Evolutionary conservation across 2,888 invertebrate genomes (phyloP).

Genomic region (Pristionchus japonicus): DNA sequence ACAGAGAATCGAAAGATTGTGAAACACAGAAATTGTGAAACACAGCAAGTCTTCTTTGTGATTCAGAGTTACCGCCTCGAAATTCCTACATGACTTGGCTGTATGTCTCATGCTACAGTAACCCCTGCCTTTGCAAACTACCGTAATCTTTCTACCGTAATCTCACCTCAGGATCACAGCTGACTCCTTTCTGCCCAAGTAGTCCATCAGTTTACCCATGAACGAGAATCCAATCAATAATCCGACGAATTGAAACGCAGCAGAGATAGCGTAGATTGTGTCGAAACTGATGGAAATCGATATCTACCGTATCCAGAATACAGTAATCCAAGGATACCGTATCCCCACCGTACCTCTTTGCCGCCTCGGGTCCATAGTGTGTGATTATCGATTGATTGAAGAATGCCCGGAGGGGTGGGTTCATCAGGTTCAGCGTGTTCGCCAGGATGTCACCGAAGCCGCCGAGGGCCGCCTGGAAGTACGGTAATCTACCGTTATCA

Average conservation of each 20-base stretch:
- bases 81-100: neutral
- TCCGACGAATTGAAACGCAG: constrained; percentile 23
- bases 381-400: constrained; percentile 21
- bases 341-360: constrained; percentile 5
- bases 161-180: constrained; percentile 21
- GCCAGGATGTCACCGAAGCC: constrained; percentile 46
- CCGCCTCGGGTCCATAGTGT: constrained; percentile 19
- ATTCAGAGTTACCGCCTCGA: neutral
- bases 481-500: neutral
- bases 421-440: constrained; percentile 48
- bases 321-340: neutral
- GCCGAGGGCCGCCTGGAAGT: constrained; percentile 31
- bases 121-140: too few species aligned
- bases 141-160: neutral
- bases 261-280: constrained; percentile 39
- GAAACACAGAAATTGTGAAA: neutral
- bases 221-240: constrained; percentile 36
- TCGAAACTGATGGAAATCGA: constrained; percentile 32
- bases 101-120: neutral
- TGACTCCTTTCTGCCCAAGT: constrained; percentile 37
- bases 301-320: neutral
- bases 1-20: neutral
- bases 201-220: constrained; percentile 46
- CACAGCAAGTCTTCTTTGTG: neutral
- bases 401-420: constrained; percentile 4